phyloP scores from a whole-genome alignment of 2,797 vertebrate species.

The Cercopithecus hamlyni region DNA sequence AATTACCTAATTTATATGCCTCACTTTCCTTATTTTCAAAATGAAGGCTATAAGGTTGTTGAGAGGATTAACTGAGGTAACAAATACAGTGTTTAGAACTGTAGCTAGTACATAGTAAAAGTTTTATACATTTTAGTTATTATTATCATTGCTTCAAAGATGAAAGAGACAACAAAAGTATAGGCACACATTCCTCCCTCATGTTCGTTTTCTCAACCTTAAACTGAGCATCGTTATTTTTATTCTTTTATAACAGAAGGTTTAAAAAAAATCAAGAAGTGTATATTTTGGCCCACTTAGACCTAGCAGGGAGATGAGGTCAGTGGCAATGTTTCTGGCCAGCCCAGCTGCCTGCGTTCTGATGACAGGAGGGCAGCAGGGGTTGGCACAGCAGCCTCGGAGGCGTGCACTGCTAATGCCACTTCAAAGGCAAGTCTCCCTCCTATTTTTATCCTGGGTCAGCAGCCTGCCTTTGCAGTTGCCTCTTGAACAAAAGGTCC shows the following conservation, averaged over 20 bases:
- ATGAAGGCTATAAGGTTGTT: neutral
- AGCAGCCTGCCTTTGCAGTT: constrained; percentile 41
- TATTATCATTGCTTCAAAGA: neutral
- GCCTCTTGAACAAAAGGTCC: constrained; percentile 76
- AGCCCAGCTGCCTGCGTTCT: neutral
- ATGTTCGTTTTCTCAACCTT: neutral
- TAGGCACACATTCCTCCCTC: neutral
- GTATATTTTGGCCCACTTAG: neutral
- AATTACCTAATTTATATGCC: neutral
- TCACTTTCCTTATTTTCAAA: neutral
- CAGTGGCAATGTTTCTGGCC: neutral
- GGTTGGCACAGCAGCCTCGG: neutral
- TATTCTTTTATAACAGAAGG: neutral
- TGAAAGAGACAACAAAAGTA: neutral
- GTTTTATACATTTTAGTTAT: neutral
- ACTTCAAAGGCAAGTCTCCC: constrained; percentile 65
- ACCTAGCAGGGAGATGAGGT: neutral
- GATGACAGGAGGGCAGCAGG: neutral
- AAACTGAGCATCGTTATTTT: neutral
- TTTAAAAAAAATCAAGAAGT: neutral
- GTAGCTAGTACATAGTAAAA: neutral
- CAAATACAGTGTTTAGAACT: neutral
- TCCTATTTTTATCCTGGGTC: constrained; percentile 70
- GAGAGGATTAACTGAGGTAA: neutral
- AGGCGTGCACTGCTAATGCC: neutral